Evolutionary conservation across 2,113 vertebrate species (phyloP).

Genomic region (Climacteris rufus): DNA sequence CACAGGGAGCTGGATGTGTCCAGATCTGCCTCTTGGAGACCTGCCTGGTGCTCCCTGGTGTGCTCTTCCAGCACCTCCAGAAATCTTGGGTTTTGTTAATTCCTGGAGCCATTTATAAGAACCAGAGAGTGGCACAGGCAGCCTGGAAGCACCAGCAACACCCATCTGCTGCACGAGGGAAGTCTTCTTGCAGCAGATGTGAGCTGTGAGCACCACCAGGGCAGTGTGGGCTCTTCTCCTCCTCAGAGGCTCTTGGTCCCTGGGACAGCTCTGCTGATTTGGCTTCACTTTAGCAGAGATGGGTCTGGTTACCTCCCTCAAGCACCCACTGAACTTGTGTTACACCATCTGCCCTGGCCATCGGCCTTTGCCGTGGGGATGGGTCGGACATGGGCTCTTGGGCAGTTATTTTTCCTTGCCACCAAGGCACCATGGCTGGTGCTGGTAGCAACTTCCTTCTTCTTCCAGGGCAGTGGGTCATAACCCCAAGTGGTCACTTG

Average conservation of each 20-base stretch:
- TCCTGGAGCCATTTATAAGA: neutral
- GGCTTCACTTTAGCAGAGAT: neutral
- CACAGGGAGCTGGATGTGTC: neutral
- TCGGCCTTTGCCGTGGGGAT: rapidly evolving
- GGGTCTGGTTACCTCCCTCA: neutral
- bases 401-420: neutral
- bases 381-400: neutral
- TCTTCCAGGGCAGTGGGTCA: neutral
- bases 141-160: rapidly evolving
- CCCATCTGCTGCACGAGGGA: rapidly evolving
- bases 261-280: neutral
- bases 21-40: neutral
- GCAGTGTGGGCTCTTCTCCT: neutral
- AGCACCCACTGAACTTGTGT: neutral
- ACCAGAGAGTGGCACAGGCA: neutral
- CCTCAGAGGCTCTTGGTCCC: neutral
- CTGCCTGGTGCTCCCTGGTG: neutral
- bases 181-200: neutral
- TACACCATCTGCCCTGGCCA: neutral
- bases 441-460: neutral
- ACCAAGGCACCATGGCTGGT: neutral
- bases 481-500: rapidly evolving
- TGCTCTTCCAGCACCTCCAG: neutral
- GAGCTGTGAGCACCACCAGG: neutral
- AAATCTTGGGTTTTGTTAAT: neutral